Evolutionary conservation across 2,888 invertebrate species (phyloP).

Genomic region (Andrena chrysosceles): DNA sequence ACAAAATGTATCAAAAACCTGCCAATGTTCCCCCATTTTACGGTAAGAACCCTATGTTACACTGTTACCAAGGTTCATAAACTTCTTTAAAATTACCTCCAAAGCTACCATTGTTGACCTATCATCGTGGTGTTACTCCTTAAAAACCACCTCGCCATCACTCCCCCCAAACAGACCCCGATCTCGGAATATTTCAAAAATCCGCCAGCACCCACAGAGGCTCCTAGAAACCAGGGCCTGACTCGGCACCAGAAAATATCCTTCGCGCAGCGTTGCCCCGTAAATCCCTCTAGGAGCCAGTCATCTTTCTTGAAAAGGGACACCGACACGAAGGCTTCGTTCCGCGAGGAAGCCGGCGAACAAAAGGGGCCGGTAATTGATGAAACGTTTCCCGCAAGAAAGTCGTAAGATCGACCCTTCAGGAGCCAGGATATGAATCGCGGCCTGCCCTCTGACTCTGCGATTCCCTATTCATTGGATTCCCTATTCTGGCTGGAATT

Average conservation of each 20-base stretch:
- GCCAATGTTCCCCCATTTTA: no score
- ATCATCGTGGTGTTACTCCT: no score
- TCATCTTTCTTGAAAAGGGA: constrained; percentile 2
- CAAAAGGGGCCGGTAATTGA: constrained; percentile 37
- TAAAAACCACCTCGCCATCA: no score
- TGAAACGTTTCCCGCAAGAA: constrained; percentile 29
- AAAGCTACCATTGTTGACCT: no score
- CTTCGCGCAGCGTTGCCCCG: neutral
- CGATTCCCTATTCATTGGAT: constrained; percentile 32
- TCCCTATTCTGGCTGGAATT: neutral
- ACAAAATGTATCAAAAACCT: no score
- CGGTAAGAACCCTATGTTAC: no score
- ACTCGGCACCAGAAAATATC: constrained; percentile 10
- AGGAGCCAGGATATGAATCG: constrained; percentile 32
- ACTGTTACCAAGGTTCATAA: no score
- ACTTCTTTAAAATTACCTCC: no score
- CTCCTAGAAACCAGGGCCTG: neutral
- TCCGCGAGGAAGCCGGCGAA: neutral
- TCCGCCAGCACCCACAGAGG: neutral
- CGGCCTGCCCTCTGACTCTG: neutral
- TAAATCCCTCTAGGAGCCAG: constrained; percentile 10
- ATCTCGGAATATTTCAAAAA: neutral
- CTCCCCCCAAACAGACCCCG: no score
- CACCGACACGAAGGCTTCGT: constrained; percentile 7
- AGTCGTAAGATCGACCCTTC: constrained; percentile 33